Percentiles rank a stretch among this genome's conserved stretches.
Conservation (phyloP, 2,888 invertebrate genomes). For the Melinaea marsaeus region DNA sequence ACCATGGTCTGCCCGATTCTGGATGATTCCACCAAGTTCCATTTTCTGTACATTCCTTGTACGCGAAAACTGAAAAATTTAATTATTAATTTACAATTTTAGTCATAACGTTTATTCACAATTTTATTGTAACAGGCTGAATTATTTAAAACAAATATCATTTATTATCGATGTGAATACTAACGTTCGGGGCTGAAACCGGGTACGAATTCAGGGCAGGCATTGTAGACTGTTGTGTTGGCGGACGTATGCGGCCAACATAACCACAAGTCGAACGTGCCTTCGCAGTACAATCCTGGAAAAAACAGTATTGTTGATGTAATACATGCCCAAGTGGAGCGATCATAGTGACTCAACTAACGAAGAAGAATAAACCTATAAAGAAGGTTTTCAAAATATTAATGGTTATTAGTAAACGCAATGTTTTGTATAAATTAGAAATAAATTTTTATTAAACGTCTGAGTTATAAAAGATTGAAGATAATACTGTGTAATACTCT, state of each 20-base stretch:
- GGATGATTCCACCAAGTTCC: slow-evolving; percentile 92
- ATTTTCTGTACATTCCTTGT: slow-evolving; percentile 87
- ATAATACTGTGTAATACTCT: no score
- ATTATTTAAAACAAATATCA: no score
- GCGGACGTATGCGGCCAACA: slow-evolving; percentile 86
- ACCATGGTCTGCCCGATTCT: slow-evolving; percentile 86
- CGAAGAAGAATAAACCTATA: no score
- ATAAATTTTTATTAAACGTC: no score
- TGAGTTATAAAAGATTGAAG: no score
- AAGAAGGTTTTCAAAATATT: no score
- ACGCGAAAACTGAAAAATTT: slow-evolving; percentile 81
- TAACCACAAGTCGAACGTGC: slow-evolving; percentile 89
- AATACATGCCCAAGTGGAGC: no score
- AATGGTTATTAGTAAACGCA: no score
- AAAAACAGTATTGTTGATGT: background rate
- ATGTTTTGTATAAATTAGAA: no score
- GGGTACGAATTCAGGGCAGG: slow-evolving; percentile 85
- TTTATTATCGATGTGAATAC: no score
- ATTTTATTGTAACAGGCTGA: background rate
- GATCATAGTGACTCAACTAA: no score
- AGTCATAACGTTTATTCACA: background rate
- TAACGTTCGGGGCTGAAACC: slow-evolving; percentile 86
- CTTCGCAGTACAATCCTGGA: slow-evolving; percentile 81
- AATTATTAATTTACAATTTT: background rate
- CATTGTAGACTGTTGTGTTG: slow-evolving; percentile 80